Conservation (phyloP, 2,797 vertebrate genomes). For the Peromyscus attwateri region DNA sequence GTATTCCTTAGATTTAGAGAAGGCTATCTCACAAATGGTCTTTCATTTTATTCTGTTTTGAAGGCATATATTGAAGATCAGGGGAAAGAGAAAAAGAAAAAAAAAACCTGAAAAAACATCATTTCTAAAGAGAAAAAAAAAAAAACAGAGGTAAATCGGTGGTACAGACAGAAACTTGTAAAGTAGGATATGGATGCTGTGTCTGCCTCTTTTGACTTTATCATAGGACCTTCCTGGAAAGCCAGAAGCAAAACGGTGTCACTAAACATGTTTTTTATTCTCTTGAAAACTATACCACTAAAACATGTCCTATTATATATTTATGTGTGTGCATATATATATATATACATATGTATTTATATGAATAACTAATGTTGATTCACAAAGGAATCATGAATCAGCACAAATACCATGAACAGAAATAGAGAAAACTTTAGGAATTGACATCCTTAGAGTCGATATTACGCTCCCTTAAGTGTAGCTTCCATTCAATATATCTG, state of each 20-base stretch:
- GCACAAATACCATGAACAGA: not conserved
- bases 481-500: not conserved
- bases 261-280: not conserved
- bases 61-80: constrained; percentile 40
- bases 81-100: not conserved
- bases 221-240: not conserved
- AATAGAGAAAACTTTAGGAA: not conserved
- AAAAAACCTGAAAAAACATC: not conserved
- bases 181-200: not conserved
- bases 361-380: not conserved
- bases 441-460: not conserved
- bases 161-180: not conserved
- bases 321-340: not conserved
- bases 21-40: not conserved
- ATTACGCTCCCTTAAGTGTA: not conserved
- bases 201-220: not conserved
- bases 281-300: not conserved
- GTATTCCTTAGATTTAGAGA: constrained; percentile 56
- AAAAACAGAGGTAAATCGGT: not conserved
- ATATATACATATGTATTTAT: not conserved
- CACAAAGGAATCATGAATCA: not conserved
- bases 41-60: not conserved
- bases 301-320: not conserved
- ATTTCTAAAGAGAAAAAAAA: not conserved
- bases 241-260: not conserved